Conservation (phyloP, 64 coral and sea anemone species). For the Pocillopora verrucosa region DNA sequence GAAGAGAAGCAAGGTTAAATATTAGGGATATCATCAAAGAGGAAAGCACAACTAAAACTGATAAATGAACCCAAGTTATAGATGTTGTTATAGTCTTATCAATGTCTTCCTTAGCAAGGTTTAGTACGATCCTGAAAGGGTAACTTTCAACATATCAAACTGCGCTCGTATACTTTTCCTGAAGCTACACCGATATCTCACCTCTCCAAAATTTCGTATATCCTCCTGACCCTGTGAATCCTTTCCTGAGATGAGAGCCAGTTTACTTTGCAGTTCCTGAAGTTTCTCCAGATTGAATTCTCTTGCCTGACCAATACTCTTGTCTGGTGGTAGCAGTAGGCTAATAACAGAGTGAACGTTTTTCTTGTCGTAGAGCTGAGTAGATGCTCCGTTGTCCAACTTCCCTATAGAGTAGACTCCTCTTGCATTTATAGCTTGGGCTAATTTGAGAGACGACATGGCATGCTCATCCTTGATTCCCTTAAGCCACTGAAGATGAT, state of each 20-base stretch:
- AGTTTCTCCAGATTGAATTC: constrained; percentile 52
- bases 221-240: constrained; percentile 26
- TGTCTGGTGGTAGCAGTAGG: constrained; percentile 18
- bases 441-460: constrained; percentile 61
- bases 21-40: too few relatives aligned
- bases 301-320: constrained; percentile 1
- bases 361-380: constrained; percentile 27
- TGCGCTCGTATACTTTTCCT: too few relatives aligned
- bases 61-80: too few relatives aligned
- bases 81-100: too few relatives aligned
- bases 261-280: constrained; percentile 64
- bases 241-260: constrained; percentile 74
- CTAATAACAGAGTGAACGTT: constrained; percentile 46
- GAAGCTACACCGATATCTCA: background rate
- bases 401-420: constrained; percentile 52
- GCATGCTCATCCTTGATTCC: constrained; percentile 69
- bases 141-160: too few relatives aligned
- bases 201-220: constrained; percentile 47
- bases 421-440: constrained; percentile 57
- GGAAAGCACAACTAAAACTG: too few relatives aligned
- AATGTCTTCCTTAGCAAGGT: too few relatives aligned
- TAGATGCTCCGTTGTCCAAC: background rate
- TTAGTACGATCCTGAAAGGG: too few relatives aligned
- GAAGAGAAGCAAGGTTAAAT: too few relatives aligned
- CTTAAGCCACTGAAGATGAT: constrained; percentile 69